These are phyloP conservation scores for Venustaconcha ellipsiformis DNA, from an alignment of 1,140 invertebrate species.

Conservation along the genomic window DNA sequence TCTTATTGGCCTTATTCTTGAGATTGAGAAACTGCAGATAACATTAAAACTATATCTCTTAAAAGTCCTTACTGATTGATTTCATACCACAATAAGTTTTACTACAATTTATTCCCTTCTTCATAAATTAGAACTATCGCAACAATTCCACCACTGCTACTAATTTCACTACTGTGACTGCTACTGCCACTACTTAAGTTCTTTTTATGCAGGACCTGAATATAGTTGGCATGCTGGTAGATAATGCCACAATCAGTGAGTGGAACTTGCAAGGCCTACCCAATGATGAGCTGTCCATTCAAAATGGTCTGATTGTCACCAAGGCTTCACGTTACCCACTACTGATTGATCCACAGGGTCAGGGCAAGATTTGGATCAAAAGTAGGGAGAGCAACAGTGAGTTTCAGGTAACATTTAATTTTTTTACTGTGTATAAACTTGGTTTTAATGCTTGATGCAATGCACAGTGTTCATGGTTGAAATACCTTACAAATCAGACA, in stretches of 20 bases:
- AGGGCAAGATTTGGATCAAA: constrained; percentile 98
- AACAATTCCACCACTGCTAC: too few species aligned
- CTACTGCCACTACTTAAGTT: neutral
- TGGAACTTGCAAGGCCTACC: constrained; percentile 97
- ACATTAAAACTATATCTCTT: neutral
- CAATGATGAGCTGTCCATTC: constrained; percentile 95
- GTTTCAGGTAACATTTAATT: constrained; percentile 75
- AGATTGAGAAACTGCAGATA: too few species aligned
- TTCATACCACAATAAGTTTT: neutral
- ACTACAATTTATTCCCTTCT: neutral
- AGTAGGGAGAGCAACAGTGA: constrained; percentile 92
- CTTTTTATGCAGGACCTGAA: constrained; percentile 76
- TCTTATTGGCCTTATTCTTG: too few species aligned
- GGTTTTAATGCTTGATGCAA: too few species aligned
- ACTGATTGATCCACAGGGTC: constrained; percentile 96
- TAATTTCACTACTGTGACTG: too few species aligned
- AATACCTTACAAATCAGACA: too few species aligned
- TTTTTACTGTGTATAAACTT: too few species aligned
- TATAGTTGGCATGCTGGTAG: constrained; percentile 93
- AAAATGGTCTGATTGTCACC: constrained; percentile 96
- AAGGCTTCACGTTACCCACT: constrained; percentile 91
- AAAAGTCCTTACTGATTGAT: constrained; percentile 1
- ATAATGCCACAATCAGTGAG: constrained; percentile 87
- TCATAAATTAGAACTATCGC: too few species aligned
- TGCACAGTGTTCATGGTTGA: too few species aligned